Conservation (phyloP, 92 coral and sea anemone genomes). For the Paramuricea clavata region DNA sequence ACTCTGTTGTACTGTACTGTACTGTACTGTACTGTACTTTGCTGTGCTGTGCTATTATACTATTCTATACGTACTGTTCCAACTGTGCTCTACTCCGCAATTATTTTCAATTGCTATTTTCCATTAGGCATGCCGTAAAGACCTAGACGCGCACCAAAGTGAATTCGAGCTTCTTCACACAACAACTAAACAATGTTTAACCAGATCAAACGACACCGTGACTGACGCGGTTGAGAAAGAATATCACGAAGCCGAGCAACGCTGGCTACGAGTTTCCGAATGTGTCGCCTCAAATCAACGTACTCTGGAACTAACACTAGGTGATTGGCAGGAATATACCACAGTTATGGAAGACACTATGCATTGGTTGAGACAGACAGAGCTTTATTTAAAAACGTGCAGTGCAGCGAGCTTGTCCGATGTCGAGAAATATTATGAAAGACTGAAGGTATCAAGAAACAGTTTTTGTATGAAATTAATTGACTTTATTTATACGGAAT, state of each 20-base stretch:
- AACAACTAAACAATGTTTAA: constrained; percentile 75
- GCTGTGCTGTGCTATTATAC: neutral
- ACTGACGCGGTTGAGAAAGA: constrained; percentile 73
- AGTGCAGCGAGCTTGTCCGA: constrained; percentile 74
- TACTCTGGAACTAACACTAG: constrained; percentile 84
- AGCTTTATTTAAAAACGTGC: constrained; percentile 77
- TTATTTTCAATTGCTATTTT: neutral
- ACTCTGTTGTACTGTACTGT: neutral
- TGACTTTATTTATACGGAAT: too few relatives aligned
- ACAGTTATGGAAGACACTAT: constrained; percentile 91
- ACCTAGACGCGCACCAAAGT: constrained; percentile 71
- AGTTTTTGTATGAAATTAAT: neutral
- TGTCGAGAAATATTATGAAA: constrained; percentile 81
- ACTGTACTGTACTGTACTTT: neutral
- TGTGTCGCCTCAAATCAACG: constrained; percentile 88
- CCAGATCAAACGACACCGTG: constrained; percentile 70
- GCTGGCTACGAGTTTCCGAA: constrained; percentile 84
- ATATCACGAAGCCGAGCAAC: constrained; percentile 70
- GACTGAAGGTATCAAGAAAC: constrained; percentile 72
- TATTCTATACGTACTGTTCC: neutral
- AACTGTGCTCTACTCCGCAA: neutral
- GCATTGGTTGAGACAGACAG: constrained; percentile 96
- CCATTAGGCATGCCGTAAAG: constrained; percentile 88
- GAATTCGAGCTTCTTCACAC: constrained; percentile 75
- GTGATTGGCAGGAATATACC: constrained; percentile 98